Evolutionary conservation across 2,888 invertebrate genomes (phyloP), one percentile per base, ranked within the genome.

Genomic region (Nycteola revayana): DNA sequence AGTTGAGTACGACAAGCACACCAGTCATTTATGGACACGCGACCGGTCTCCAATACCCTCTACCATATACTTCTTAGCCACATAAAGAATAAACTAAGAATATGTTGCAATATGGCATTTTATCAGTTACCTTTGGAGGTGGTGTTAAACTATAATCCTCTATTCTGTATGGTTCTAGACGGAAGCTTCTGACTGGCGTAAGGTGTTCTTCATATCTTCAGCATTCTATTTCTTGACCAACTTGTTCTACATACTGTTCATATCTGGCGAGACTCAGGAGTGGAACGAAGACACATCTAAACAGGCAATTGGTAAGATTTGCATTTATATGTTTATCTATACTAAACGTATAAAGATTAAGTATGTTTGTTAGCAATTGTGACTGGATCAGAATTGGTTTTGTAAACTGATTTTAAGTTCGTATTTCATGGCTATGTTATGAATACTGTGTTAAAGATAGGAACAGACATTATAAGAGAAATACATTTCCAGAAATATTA

Each of bases 201-300:
- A 87, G 14, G 91, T 93, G 9, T 93, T 93, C 73, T 91, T 91
- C 64, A 80, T 92, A n/a, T 90, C 93, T 0, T 87, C 91, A 0
- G 82, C 73, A 0, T 83, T 93, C 50, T 92, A 92, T 62, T 87
- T 92, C 58, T 41, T 91, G 5, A 85, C 90, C 17, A 92, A 92
- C 60, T 65, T 91, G 41, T 79, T 93, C 60, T 93, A 90, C 54
- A 45, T 93, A 6, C 53, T 92, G 25, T 92, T 91, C 62, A 92
- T 91, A 36, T 84, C 90, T 0, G 92, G 91, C 0, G 83, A 91
- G n/a, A 65, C 90, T 1, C 93, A 93, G 59, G 64, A 83, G 9
- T 93, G 93, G 93, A 92, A 93, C 36, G 88, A 91, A 11, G 78
- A 84, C 0, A 54, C 67, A 14, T 42, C 53, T 5, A 52, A 46